Conservation (phyloP, 2,797 vertebrate genomes). For the Hylomyscus alleni region DNA sequence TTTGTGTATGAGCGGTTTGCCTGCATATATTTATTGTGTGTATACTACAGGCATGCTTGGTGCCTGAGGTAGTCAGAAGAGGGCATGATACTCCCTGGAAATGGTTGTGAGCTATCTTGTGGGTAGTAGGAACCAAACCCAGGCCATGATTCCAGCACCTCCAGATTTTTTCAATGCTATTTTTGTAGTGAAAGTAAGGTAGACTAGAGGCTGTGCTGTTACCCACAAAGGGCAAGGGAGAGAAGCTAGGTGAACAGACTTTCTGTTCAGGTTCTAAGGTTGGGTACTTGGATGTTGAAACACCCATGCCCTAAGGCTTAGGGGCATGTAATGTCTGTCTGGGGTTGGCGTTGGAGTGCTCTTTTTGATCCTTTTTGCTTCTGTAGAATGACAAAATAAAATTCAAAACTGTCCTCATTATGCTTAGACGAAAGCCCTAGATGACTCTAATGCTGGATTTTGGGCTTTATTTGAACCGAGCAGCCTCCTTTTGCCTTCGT, state of each 20-base stretch:
- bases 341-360: neutral
- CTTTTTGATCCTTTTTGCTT: neutral
- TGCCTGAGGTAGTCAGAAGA: neutral
- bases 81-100: neutral
- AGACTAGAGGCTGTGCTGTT: neutral
- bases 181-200: neutral
- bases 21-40: neutral
- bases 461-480: neutral
- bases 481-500: neutral
- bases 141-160: neutral
- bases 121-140: neutral
- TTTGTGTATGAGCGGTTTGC: neutral
- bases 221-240: neutral
- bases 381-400: constrained; percentile 38
- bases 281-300: neutral
- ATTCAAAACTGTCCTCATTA: constrained; percentile 1
- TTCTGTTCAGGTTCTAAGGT: neutral
- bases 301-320: neutral
- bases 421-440: neutral
- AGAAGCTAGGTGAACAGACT: neutral
- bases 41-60: neutral
- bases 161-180: neutral
- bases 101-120: neutral
- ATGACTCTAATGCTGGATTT: neutral
- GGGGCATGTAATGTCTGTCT: neutral